Evolutionary conservation across 92 coral and sea anemone species (phyloP).

Genomic region (Pocillopora grandis): DNA sequence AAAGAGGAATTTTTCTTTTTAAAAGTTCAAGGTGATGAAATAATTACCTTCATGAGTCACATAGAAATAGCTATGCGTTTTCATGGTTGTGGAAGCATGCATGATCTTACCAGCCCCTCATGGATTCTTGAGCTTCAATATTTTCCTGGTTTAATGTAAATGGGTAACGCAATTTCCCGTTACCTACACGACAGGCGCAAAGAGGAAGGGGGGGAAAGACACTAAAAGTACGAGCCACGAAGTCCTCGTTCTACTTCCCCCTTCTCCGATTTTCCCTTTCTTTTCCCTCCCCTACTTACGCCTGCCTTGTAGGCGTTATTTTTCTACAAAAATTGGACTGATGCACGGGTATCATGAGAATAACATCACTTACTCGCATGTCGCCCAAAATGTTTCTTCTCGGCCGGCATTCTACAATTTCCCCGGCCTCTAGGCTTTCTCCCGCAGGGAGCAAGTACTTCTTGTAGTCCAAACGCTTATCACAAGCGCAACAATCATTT

Average conservation of each 20-base stretch:
- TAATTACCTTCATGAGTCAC: too few relatives aligned
- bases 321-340: too few relatives aligned
- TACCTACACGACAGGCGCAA: too few relatives aligned
- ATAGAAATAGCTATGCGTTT: too few relatives aligned
- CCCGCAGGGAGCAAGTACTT: constrained; percentile 89
- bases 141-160: too few relatives aligned
- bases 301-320: background rate
- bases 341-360: background rate
- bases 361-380: constrained; percentile 65
- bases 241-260: background rate
- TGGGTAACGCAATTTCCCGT: too few relatives aligned
- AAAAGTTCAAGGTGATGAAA: too few relatives aligned
- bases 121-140: too few relatives aligned
- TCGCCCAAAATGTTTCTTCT: constrained; percentile 65
- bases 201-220: too few relatives aligned
- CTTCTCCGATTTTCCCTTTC: background rate
- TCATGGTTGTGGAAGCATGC: too few relatives aligned
- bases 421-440: constrained; percentile 63
- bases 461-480: constrained; percentile 54
- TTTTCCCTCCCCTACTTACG: background rate
- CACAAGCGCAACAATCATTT: constrained; percentile 65
- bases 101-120: too few relatives aligned
- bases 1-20: too few relatives aligned
- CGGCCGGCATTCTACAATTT: constrained; percentile 76
- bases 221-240: background rate